Evolutionary conservation across 2,888 invertebrate genomes (phyloP).

Genomic region (Coleophora deauratella): DNA sequence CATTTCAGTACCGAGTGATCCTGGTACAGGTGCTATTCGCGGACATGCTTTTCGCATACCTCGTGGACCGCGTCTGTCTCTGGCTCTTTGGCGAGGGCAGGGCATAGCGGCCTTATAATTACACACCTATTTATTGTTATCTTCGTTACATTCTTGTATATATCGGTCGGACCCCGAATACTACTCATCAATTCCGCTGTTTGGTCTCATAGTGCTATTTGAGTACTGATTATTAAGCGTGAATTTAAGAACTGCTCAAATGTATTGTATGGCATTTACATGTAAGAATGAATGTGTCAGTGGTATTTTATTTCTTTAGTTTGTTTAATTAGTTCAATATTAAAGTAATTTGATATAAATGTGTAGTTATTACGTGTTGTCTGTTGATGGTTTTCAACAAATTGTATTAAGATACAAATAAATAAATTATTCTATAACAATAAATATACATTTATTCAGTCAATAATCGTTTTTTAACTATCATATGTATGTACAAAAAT

Average conservation of each 20-base stretch:
- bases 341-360: constrained; percentile 20
- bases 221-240: constrained; percentile 17
- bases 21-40: constrained; percentile 87
- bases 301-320: constrained; percentile 21
- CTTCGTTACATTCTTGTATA: constrained; percentile 1
- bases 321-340: no score
- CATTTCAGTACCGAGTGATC: constrained; percentile 89
- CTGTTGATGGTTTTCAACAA: constrained; percentile 15
- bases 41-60: constrained; percentile 89
- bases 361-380: constrained; percentile 29
- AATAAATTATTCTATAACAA: constrained; percentile 16
- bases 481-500: no score
- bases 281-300: constrained; percentile 36
- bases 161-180: background rate
- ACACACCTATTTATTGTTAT: constrained; percentile 5
- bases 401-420: constrained; percentile 13
- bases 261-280: constrained; percentile 29
- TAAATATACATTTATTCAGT: constrained; percentile 17
- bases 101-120: constrained; percentile 29
- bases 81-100: constrained; percentile 89
- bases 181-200: background rate
- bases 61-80: constrained; percentile 88
- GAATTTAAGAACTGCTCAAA: constrained; percentile 34
- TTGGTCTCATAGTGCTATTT: background rate
- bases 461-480: background rate